Evolutionary conservation across 2,888 invertebrate genomes (phyloP).

Genomic region (Iselma pallidipennis): DNA sequence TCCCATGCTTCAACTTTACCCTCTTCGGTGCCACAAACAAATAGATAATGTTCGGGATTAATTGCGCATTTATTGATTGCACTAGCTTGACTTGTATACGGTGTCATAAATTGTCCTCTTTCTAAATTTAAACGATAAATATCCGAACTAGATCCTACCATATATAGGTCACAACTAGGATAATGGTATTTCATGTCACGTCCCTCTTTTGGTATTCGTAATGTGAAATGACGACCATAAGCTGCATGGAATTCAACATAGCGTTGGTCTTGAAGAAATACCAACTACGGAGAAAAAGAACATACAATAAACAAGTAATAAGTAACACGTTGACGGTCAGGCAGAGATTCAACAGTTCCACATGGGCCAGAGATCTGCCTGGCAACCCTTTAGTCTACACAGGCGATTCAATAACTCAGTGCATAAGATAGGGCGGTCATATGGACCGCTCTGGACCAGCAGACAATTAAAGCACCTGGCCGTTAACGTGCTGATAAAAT

Average conservation of each 20-base stretch:
- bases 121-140: constrained; percentile 95
- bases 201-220: constrained; percentile 94
- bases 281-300: constrained; percentile 64
- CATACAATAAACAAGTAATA: not conserved
- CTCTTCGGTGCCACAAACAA: constrained; percentile 85
- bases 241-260: constrained; percentile 96
- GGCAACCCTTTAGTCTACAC: too few species aligned
- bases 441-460: too few species aligned
- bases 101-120: constrained; percentile 90
- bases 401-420: too few species aligned
- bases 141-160: constrained; percentile 87
- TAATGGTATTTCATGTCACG: constrained; percentile 90
- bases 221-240: constrained; percentile 86
- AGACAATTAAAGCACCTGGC: too few species aligned
- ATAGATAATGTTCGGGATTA: constrained; percentile 85
- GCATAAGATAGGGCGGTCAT: too few species aligned
- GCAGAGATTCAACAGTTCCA: too few species aligned
- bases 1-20: constrained; percentile 98
- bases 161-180: constrained; percentile 87
- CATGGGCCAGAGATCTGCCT: too few species aligned
- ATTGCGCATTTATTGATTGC: constrained; percentile 83
- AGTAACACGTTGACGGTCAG: too few species aligned
- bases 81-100: constrained; percentile 74
- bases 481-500: constrained; percentile 4
- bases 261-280: constrained; percentile 87